phyloP scores from a whole-genome alignment of 2,113 vertebrate genomes.

The Prolemur simus region DNA sequence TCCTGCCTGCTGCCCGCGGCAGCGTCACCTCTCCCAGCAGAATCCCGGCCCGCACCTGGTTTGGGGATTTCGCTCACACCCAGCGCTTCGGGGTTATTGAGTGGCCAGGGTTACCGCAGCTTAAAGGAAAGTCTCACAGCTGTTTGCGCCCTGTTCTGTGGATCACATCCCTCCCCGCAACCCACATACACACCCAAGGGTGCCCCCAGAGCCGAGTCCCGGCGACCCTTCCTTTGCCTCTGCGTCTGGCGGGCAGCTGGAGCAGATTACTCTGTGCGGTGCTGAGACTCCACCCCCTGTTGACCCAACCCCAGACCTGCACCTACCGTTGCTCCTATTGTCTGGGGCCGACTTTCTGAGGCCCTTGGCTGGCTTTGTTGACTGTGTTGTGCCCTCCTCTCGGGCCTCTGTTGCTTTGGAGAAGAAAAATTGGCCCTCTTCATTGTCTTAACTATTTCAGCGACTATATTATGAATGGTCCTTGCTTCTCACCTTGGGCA shows the following conservation, averaged over 20 bases:
- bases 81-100: neutral
- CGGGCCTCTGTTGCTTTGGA: neutral
- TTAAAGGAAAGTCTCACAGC: neutral
- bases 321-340: neutral
- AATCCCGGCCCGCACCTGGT: neutral
- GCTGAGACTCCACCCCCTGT: conserved; percentile 53
- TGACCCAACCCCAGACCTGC: conserved; percentile 13
- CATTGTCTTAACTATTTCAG: neutral
- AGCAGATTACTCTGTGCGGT: rapidly evolving
- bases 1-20: neutral
- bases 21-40: neutral
- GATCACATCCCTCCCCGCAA: neutral
- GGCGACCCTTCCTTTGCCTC: neutral
- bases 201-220: neutral
- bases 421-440: neutral
- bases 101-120: neutral
- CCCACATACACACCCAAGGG: rapidly evolving
- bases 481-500: neutral
- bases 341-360: neutral
- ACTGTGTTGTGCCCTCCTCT: neutral
- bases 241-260: neutral
- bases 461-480: neutral
- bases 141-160: no score
- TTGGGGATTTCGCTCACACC: neutral
- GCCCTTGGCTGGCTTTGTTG: conserved; percentile 58